These are phyloP conservation scores for Polypedilum vanderplanki DNA, from an alignment of 1,140 invertebrate species.

Conservation along the genomic window DNA sequence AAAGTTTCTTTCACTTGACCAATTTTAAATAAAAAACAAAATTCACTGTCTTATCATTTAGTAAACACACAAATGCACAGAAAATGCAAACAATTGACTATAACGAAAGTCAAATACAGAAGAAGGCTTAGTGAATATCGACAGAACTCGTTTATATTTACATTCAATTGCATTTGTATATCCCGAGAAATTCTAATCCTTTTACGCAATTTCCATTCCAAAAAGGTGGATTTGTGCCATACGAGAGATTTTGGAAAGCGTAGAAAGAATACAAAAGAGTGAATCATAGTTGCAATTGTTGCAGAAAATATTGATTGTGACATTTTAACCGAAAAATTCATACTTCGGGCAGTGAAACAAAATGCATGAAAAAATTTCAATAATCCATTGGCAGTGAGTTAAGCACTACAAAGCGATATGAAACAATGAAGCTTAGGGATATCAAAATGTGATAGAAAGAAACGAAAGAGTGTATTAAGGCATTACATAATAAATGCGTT, in stretches of 20 bases:
- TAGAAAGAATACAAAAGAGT: neutral
- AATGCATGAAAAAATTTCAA: neutral
- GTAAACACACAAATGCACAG: too few species aligned
- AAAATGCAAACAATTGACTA: too few species aligned
- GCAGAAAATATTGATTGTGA: neutral
- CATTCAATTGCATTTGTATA: too few species aligned
- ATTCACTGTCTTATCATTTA: too few species aligned
- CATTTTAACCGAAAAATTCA: neutral
- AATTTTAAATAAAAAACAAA: too few species aligned
- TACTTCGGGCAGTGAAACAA: neutral
- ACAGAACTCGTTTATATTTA: too few species aligned
- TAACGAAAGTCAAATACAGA: too few species aligned
- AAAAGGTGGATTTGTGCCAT: neutral
- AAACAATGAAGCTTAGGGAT: too few species aligned
- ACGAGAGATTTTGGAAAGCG: neutral
- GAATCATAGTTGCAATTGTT: neutral
- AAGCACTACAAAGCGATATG: neutral
- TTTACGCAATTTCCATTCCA: neutral
- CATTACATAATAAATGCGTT: neutral
- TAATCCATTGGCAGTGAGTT: slow-evolving; percentile 3
- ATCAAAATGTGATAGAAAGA: neutral
- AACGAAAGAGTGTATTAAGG: neutral
- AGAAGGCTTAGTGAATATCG: too few species aligned
- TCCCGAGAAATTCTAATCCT: neutral
- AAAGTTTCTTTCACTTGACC: too few species aligned